Evolutionary conservation across 2,888 invertebrate species (phyloP), one percentile per base, ranked within the genome.

Genomic region (Diloba caeruleocephala): DNA sequence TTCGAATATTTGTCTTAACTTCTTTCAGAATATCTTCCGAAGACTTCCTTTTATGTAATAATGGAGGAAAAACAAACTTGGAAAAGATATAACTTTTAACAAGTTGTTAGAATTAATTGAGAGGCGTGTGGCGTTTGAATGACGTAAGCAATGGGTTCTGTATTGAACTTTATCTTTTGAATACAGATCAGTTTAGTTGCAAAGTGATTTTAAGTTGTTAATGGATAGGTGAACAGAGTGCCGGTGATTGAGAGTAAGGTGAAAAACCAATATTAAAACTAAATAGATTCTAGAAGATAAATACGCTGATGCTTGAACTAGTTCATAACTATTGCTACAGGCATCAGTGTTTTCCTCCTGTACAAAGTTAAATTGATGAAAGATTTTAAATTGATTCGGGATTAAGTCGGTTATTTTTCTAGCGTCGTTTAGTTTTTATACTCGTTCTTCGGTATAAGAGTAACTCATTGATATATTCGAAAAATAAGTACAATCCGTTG

Each of bases 41-140:
- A 37, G 29, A 41, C 12, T 45, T 28, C 33, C 9, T 48, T 12
- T 25, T 39, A 41, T 50, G 43, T 41, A 31, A 50, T 41, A 38
- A 44, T 12, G 28, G 25, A 17, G 48, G 50, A 48, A 55, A 64
- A 61, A 64, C 44, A 48, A 58, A 45, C 25, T 65, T 32, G 0
- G 5, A 25, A 39, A 48, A 36, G 23, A 33, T 29, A 33, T 31
- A 45, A 51, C 45, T 49, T 28, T 5, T 34, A 26, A 10, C 17
- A 49, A 63, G 36, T 69, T 45, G 42, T 48, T 49, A 29, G 39
- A 68, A 63, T 56, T 68, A 65, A 65, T 65, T 56, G 53, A 43
- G 48, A 42, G 36, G 46, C 55, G 46, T 13, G 15, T 33, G 42
- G 39, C 48, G 48, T 36, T 34, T 46, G 50, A 36, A 48, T 41